A percentile compares a stretch with the other conserved stretches of the same genome.
Conservation (phyloP, 2,888 invertebrate genomes). For the Saturnia pavonia region DNA sequence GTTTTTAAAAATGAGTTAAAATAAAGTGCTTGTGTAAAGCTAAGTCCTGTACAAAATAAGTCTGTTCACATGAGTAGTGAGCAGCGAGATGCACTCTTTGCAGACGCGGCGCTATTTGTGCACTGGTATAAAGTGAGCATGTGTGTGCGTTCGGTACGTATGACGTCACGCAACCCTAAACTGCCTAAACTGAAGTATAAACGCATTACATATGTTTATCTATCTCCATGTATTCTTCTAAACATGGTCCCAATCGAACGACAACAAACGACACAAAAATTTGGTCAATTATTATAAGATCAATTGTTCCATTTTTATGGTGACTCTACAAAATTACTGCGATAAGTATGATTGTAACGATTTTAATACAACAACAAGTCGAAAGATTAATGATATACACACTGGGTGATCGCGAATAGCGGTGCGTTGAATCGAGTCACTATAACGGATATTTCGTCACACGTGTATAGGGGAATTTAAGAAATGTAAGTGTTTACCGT, state of each 20-base stretch:
- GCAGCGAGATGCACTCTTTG: too few species aligned
- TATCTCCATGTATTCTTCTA: neutral
- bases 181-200: neutral
- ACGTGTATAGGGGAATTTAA: neutral
- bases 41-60: neutral
- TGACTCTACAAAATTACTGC: neutral
- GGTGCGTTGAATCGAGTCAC: neutral
- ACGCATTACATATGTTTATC: neutral
- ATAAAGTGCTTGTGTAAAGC: neutral
- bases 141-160: too few species aligned
- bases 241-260: neutral
- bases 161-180: neutral
- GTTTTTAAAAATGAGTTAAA: neutral
- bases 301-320: neutral
- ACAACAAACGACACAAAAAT: neutral
- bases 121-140: too few species aligned
- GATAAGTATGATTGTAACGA: neutral
- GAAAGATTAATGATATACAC: neutral
- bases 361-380: neutral
- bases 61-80: neutral
- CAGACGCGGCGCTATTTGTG: too few species aligned
- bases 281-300: neutral
- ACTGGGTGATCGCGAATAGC: neutral
- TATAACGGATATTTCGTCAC: neutral
- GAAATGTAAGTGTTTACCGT: constrained; percentile 51